These are phyloP conservation scores for Odontocolon sp. DNA, from an alignment of 2,888 invertebrate species.

Conservation along the genomic window DNA sequence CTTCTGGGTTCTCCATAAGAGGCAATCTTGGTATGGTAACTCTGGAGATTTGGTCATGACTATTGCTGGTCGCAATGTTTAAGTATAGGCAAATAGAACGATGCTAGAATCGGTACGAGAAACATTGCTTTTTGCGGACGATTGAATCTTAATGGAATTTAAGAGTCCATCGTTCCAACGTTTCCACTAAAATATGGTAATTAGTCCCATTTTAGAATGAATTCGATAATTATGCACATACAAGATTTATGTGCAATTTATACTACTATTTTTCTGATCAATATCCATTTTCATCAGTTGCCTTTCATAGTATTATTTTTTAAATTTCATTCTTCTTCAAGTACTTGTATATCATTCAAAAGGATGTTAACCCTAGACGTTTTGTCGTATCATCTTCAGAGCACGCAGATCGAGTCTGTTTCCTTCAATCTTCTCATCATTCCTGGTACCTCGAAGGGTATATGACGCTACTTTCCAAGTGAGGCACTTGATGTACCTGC, in stretches of 20 bases:
- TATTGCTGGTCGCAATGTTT: slow-evolving; percentile 11
- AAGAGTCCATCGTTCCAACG: too few species aligned
- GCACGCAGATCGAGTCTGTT: not conserved
- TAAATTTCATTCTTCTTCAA: too few species aligned
- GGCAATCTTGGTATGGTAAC: slow-evolving; percentile 49
- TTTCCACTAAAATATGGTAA: too few species aligned
- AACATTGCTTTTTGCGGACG: slow-evolving; percentile 12
- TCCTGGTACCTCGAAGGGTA: not conserved
- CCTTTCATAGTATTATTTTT: too few species aligned
- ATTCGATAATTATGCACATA: too few species aligned
- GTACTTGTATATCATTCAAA: too few species aligned
- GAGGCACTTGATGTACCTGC: slow-evolving; percentile 23
- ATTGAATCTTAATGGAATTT: slow-evolving; percentile 5
- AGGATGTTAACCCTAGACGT: too few species aligned
- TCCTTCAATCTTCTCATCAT: not conserved
- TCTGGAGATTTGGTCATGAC: slow-evolving; percentile 50
- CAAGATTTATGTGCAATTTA: too few species aligned
- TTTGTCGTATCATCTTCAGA: too few species aligned
- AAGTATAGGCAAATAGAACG: slow-evolving; percentile 22
- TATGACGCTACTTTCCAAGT: slow-evolving; percentile 12
- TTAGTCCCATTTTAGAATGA: too few species aligned
- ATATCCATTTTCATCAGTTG: too few species aligned
- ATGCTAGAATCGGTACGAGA: not conserved
- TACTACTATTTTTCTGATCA: too few species aligned
- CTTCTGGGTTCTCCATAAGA: slow-evolving; percentile 40